These are phyloP conservation scores for Cheilinus undulatus DNA, from an alignment of 2,113 vertebrate species.

Conservation along the genomic window DNA sequence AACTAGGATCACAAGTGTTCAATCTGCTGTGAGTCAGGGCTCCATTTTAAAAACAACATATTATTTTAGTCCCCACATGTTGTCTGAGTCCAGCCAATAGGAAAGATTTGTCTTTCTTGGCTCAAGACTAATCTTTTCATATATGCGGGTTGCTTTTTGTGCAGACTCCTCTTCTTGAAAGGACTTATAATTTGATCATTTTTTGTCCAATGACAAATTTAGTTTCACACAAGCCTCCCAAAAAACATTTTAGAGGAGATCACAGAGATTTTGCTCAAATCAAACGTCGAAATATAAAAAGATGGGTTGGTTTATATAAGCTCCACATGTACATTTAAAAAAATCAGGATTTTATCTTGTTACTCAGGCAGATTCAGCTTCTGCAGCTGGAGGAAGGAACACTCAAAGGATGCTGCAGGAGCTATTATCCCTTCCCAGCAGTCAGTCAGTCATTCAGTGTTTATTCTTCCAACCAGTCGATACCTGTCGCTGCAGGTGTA, in stretches of 20 bases:
- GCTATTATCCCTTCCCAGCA: slow-evolving; percentile 62
- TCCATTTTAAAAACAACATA: slow-evolving; percentile 37
- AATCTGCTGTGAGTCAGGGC: slow-evolving; percentile 45
- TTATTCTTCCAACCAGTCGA: slow-evolving; percentile 64
- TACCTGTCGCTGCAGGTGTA: slow-evolving; percentile 48
- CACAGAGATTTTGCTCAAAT: slow-evolving; percentile 16
- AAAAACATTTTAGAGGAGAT: slow-evolving; percentile 38
- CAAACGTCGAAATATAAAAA: slow-evolving; percentile 29
- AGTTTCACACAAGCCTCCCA: slow-evolving; percentile 55
- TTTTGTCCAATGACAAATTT: slow-evolving; percentile 54
- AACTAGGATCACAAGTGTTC: slow-evolving; percentile 41
- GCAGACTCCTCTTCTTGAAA: slow-evolving; percentile 59
- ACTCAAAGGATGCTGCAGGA: slow-evolving; percentile 42
- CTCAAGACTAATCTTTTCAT: slow-evolving; percentile 54
- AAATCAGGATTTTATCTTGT: slow-evolving; percentile 42
- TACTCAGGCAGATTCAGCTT: slow-evolving; percentile 35
- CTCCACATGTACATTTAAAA: neutral
- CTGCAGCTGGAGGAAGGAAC: slow-evolving; percentile 33
- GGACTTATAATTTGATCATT: slow-evolving; percentile 67
- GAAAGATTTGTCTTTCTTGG: slow-evolving; percentile 53
- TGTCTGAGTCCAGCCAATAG: slow-evolving; percentile 37
- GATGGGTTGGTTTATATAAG: neutral
- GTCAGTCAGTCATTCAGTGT: slow-evolving; percentile 67
- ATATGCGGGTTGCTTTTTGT: slow-evolving; percentile 31
- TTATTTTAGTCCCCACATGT: slow-evolving; percentile 26